Evolutionary conservation across 2,797 vertebrate species (phyloP).

Genomic region (Sparus aurata): DNA sequence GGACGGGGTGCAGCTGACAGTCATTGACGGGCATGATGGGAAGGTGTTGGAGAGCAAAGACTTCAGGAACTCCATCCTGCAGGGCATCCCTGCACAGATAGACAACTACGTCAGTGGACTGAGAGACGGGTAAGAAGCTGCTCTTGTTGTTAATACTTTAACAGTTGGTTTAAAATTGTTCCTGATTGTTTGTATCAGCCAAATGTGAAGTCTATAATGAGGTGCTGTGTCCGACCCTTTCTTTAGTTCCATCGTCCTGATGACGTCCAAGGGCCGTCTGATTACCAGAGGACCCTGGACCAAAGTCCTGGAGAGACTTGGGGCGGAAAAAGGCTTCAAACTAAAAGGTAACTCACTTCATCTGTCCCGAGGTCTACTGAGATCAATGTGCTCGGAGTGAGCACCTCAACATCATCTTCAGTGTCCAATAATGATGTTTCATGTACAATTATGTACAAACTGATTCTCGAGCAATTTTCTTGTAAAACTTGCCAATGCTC

Average conservation of each 20-base stretch:
- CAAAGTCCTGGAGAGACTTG: conserved; percentile 90
- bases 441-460: not conserved
- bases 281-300: conserved; percentile 91
- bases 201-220: not conserved
- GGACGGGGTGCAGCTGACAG: conserved; percentile 92
- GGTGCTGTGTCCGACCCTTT: conserved; percentile 7
- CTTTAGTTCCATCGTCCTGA: conserved; percentile 90
- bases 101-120: conserved; percentile 89
- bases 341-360: conserved; percentile 89
- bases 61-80: conserved; percentile 90
- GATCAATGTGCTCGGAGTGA: not conserved
- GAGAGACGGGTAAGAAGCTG: conserved; percentile 88
- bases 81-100: conserved; percentile 92
- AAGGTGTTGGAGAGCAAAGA: conserved; percentile 85
- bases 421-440: not conserved
- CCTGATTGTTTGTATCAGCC: not conserved
- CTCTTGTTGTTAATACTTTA: not conserved
- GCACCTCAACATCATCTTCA: not conserved
- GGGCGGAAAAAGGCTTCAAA: conserved; percentile 84
- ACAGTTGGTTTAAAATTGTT: not conserved
- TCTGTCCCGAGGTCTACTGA: not conserved
- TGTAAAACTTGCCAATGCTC: not conserved
- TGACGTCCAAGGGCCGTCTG: conserved; percentile 92
- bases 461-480: not conserved
- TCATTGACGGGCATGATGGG: conserved; percentile 89